These are phyloP conservation scores for Neuroterus valhalla DNA, from an alignment of 1,140 invertebrate genomes.

Conservation along the genomic window DNA sequence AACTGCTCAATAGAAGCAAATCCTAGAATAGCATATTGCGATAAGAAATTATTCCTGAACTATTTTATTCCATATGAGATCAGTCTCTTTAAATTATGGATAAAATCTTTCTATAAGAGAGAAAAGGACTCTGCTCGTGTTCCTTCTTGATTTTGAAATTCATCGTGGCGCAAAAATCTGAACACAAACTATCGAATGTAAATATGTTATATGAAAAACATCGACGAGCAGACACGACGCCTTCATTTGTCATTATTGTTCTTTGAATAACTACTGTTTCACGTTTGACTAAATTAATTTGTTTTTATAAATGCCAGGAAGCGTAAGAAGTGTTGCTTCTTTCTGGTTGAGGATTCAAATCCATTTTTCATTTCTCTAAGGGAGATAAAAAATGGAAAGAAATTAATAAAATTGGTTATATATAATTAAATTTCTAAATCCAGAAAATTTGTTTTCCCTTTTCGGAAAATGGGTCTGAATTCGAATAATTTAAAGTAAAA, in stretches of 20 bases:
- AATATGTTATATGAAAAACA: slow-evolving; percentile 33
- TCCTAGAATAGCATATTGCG: not conserved
- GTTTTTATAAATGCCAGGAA: slow-evolving; percentile 46
- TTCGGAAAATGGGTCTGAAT: too few relatives aligned
- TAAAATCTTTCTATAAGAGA: not conserved
- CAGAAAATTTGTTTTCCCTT: too few relatives aligned
- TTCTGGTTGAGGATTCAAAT: slow-evolving; percentile 26
- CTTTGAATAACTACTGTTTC: slow-evolving; percentile 59
- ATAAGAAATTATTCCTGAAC: too few relatives aligned
- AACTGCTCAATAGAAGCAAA: not conserved
- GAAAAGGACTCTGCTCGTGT: slow-evolving; percentile 11
- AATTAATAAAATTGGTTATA: too few relatives aligned
- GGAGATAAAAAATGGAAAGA: not conserved
- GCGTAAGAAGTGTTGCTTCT: too few relatives aligned
- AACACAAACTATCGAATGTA: slow-evolving; percentile 25
- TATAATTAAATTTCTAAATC: too few relatives aligned
- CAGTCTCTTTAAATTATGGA: not conserved
- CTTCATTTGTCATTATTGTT: slow-evolving; percentile 40
- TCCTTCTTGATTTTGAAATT: not conserved
- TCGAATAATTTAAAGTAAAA: too few relatives aligned
- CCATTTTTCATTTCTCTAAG: not conserved
- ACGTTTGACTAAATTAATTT: slow-evolving; percentile 47
- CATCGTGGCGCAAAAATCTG: not conserved
- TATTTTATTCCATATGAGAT: slow-evolving; percentile 1
- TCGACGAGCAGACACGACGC: slow-evolving; percentile 38